Evolutionary conservation across 2,888 invertebrate species (phyloP), one percentile per base, ranked within the genome.

Genomic region (Drosophila peninsularis): DNA sequence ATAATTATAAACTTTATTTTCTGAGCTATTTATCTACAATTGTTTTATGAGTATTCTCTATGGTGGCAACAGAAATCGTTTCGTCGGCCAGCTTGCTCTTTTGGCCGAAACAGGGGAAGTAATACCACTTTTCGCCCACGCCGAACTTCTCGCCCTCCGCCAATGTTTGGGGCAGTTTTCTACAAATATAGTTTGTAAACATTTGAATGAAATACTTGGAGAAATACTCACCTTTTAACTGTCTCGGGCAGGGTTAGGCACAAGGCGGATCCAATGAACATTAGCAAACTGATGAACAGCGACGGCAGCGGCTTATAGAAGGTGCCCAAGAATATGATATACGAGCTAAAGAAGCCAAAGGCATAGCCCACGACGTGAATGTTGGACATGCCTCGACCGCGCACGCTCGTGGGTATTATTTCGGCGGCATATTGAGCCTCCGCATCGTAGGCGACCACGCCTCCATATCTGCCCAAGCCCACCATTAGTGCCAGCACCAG

Each of bases 361-460:
- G 93, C 93, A 80, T 94, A 94, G 21, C 95, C 95, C 34, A 93
- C 93, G 1, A 95, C 94, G 82, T 95, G 94, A 11, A 94, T 93
- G 30, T 94, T 93, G 14, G 94, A 93, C 17, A 95, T 93, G 32
- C 94, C 95, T 68, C 94, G 94, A 0, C 94, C 95, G 24, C 95
- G 91, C 0, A 95, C 94, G 64, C 94, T 94, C 0, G 94, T 94
- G 10, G 95, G 95, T 56, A 95, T 93, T 21, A 95, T 90, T 89
- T 95, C 95, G 1, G 94, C 94, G 1, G 94, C 94, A 80, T 95
- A 95, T 85, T 95, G 95, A 4, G 94, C 93, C 42, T 94, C 94
- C 2, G 94, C 94, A 90, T 94, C 94, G 84, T 94, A 95, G 21
- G 94, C 94, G 1, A 94, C 93, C 32, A 93, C 94, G 24, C 94